A percentile compares a stretch with the other conserved stretches of the same genome.
phyloP scores from a whole-genome alignment of 2,113 vertebrate genomes.

The Orthonyx spaldingii region DNA sequence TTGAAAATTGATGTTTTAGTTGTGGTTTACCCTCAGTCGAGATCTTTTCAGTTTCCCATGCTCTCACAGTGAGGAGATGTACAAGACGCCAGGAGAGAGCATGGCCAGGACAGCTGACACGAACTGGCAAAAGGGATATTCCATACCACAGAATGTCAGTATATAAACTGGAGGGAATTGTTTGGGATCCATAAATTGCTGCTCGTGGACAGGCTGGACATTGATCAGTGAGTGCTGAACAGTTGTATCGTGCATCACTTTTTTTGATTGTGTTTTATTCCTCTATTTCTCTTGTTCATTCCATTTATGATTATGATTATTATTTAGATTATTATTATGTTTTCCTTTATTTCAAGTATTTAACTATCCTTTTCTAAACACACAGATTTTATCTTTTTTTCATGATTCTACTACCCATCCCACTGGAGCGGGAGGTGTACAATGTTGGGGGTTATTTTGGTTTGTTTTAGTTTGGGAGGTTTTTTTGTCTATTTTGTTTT shows the following conservation, averaged over 20 bases:
- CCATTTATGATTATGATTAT: not conserved
- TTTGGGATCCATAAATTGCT: not conserved
- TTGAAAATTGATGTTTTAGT: not conserved
- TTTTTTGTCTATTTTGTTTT: not conserved
- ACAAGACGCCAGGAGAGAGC: not conserved
- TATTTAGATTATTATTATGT: not conserved
- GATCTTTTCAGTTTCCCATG: not conserved
- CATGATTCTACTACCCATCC: rapidly evolving
- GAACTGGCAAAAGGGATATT: not conserved
- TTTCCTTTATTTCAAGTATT: not conserved
- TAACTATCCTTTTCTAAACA: not conserved
- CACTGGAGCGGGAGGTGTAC: not conserved
- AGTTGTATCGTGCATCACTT: too few relatives aligned
- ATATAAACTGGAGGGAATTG: not conserved
- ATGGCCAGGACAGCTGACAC: not conserved
- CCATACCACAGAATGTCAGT: rapidly evolving
- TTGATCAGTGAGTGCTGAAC: not conserved
- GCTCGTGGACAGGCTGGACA: not conserved
- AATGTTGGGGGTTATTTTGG: rapidly evolving
- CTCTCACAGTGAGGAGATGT: not conserved
- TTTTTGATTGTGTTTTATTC: not conserved
- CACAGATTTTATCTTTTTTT: not conserved
- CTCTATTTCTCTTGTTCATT: not conserved
- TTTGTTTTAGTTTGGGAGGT: not conserved
- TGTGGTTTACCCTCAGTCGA: not conserved